phyloP scores from a whole-genome alignment of 1,140 invertebrate genomes.

The Cydia fagiglandana region DNA sequence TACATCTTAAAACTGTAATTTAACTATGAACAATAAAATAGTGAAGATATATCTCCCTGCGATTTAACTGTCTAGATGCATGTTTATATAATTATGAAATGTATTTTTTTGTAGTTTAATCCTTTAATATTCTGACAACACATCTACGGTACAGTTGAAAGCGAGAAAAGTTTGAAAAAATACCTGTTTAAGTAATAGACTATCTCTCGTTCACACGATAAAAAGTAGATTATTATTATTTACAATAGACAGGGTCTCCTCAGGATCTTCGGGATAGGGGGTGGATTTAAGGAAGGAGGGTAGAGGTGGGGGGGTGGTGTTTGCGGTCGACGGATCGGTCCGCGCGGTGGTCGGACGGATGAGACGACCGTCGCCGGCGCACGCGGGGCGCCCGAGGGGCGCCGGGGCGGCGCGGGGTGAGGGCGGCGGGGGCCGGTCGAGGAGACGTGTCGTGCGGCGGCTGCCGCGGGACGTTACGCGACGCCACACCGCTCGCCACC shows the following conservation, averaged over 20 bases:
- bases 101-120: conserved; percentile 76
- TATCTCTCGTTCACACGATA: conserved; percentile 78
- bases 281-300: conserved; percentile 42
- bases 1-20: conserved; percentile 70
- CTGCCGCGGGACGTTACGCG: conserved; percentile 54
- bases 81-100: conserved; percentile 71
- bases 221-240: conserved; percentile 76
- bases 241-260: conserved; percentile 67
- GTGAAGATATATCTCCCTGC: conserved; percentile 75
- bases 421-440: conserved; percentile 36
- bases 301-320: conserved; percentile 43
- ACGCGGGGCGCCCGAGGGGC: conserved; percentile 36
- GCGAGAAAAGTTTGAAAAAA: conserved; percentile 79
- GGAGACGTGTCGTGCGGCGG: conserved; percentile 38
- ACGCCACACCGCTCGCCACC: conserved; percentile 77
- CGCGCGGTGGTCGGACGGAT: conserved; percentile 62
- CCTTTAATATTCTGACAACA: conserved; percentile 75
- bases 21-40: conserved; percentile 76
- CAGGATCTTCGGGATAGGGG: conserved; percentile 41
- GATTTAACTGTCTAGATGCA: conserved; percentile 73
- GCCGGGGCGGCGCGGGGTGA: conserved; percentile 52
- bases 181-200: conserved; percentile 76
- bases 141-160: conserved; percentile 78
- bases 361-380: conserved; percentile 51
- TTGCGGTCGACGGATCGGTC: conserved; percentile 63